Percentiles rank a stretch among this genome's conserved stretches.
Conservation (phyloP, 2,113 vertebrate species). For the Craseonycteris thonglongyai region DNA sequence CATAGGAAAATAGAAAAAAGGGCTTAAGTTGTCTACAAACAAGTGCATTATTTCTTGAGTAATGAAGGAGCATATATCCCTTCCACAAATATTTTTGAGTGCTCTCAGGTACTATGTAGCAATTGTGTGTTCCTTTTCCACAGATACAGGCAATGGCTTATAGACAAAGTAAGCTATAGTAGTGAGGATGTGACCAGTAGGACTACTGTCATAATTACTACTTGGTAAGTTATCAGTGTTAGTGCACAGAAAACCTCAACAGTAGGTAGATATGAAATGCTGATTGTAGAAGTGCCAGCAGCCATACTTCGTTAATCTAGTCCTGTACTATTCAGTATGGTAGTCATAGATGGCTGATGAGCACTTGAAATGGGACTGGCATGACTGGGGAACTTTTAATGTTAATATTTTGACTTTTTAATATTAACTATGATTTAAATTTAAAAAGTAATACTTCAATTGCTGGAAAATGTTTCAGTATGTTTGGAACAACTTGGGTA, state of each 20-base stretch:
- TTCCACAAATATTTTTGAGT: not conserved
- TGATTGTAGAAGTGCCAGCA: not conserved
- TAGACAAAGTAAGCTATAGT: not conserved
- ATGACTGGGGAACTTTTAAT: not conserved
- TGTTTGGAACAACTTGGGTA: not conserved
- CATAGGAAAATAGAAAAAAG: not conserved
- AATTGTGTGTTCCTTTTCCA: slow-evolving; percentile 18
- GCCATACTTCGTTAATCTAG: not conserved
- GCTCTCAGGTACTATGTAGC: not conserved
- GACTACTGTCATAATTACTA: not conserved
- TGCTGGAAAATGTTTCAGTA: not conserved
- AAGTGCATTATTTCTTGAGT: not conserved
- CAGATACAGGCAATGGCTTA: not conserved
- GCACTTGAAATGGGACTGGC: not conserved
- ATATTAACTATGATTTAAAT: not conserved
- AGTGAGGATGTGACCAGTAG: not conserved
- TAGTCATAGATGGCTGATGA: not conserved
- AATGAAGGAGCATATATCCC: not conserved
- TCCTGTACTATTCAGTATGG: not conserved
- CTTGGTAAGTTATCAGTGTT: not conserved
- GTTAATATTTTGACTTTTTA: not conserved
- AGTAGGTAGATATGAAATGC: not conserved
- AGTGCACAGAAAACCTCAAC: not conserved
- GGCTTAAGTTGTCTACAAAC: not conserved
- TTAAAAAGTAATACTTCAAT: not conserved